Percentiles rank a stretch among this genome's conserved stretches.
phyloP scores from a whole-genome alignment of 2,113 vertebrate species.

The Odocoileus virginianus region DNA sequence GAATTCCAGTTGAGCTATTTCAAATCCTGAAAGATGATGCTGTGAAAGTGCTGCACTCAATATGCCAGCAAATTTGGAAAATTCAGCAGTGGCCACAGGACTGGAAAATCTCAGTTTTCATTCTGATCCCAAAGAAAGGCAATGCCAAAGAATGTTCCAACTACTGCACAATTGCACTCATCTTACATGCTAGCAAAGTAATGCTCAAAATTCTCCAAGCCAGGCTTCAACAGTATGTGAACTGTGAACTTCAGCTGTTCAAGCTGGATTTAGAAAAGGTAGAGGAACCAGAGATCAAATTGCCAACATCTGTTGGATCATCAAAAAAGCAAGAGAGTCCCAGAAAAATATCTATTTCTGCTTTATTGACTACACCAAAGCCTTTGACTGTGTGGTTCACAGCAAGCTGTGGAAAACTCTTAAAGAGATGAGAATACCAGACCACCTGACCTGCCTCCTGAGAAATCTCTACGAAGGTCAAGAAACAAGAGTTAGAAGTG shows the following conservation, averaged over 20 bases:
- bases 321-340: neutral
- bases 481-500: neutral
- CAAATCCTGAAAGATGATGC: neutral
- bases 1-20: neutral
- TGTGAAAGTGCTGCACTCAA: neutral
- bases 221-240: neutral
- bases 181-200: neutral
- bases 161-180: neutral
- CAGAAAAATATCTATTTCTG: neutral
- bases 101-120: neutral
- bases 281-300: neutral
- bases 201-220: neutral
- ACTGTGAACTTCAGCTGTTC: neutral
- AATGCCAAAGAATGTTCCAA: neutral
- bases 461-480: neutral
- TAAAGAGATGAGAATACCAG: neutral
- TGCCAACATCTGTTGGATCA: neutral
- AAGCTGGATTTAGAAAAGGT: neutral
- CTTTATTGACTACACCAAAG: neutral
- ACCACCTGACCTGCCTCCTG: neutral
- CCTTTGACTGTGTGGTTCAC: neutral
- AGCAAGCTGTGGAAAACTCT: neutral
- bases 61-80: neutral
- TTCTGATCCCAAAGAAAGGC: neutral
- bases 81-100: neutral